These are phyloP conservation scores for Stenolophus ochropezus DNA, from an alignment of 2,888 invertebrate species.

Conservation along the genomic window DNA sequence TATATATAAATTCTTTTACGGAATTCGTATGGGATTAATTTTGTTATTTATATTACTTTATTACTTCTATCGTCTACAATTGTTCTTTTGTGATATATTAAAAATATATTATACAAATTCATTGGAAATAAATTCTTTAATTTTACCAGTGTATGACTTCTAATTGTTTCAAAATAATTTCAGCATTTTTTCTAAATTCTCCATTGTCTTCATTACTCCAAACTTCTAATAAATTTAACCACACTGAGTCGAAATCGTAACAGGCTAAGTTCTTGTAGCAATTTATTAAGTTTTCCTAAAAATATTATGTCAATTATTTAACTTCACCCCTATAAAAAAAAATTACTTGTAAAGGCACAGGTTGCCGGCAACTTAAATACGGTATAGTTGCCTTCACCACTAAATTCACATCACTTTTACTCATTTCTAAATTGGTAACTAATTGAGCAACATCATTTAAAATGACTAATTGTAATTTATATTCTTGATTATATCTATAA, in stretches of 20 bases:
- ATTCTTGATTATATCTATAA: constrained; percentile 77
- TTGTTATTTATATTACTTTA: constrained; percentile 25
- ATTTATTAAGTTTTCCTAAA: constrained; percentile 56
- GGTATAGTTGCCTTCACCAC: constrained; percentile 72
- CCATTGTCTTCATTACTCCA: constrained; percentile 60
- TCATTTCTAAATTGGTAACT: constrained; percentile 73
- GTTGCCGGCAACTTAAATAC: constrained; percentile 79
- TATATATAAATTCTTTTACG: background rate
- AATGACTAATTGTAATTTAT: constrained; percentile 75
- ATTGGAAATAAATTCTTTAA: constrained; percentile 51
- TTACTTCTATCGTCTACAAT: background rate
- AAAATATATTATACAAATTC: constrained; percentile 51
- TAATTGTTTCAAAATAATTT: constrained; percentile 58
- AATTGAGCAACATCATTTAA: constrained; percentile 74
- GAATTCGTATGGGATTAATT: background rate
- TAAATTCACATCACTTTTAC: constrained; percentile 71
- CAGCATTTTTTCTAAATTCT: constrained; percentile 65
- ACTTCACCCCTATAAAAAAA: too few species aligned
- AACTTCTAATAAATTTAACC: constrained; percentile 45
- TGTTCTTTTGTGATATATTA: constrained; percentile 53
- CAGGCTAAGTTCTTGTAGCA: constrained; percentile 60
- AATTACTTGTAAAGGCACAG: constrained; percentile 78
- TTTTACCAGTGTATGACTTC: constrained; percentile 52
- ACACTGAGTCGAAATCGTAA: constrained; percentile 57
- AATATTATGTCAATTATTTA: constrained; percentile 53